These are phyloP conservation scores for Aurelia aurita complex sp. Pacific DNA, from an alignment of 30 jellyfish, hydroid and myxozoan species.

Conservation along the genomic window DNA sequence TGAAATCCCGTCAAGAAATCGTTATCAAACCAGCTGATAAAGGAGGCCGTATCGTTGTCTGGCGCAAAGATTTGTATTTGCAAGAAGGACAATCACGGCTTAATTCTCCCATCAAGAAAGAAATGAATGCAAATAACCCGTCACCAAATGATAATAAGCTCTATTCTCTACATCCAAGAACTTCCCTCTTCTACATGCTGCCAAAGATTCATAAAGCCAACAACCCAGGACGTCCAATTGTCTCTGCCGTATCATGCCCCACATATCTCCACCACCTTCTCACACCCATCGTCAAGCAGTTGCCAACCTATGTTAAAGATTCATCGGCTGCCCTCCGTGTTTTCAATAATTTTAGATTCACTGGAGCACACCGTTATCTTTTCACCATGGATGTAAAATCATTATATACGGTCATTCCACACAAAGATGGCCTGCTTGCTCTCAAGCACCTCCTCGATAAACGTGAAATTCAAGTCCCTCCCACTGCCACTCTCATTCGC, in stretches of 20 bases:
- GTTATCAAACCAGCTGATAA: constrained; percentile 29
- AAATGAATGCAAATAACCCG: neutral
- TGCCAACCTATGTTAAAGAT: too few species aligned
- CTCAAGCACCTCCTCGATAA: constrained; percentile 1
- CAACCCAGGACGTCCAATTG: constrained; percentile 43
- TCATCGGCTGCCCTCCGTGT: too few species aligned
- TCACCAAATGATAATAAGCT: constrained; percentile 4
- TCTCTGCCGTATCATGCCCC: constrained; percentile 32
- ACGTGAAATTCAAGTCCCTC: neutral
- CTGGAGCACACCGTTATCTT: neutral
- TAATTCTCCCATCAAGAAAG: constrained; percentile 7
- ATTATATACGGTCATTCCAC: constrained; percentile 7
- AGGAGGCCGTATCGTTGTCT: constrained; percentile 36
- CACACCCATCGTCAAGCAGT: neutral
- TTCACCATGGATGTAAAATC: constrained; percentile 20
- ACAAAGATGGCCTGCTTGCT: constrained; percentile 3
- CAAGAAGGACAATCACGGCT: constrained; percentile 21
- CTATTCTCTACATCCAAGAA: constrained; percentile 17
- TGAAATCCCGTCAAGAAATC: constrained; percentile 3
- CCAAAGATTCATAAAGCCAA: constrained; percentile 10
- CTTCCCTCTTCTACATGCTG: constrained; percentile 18
- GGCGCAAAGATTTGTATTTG: constrained; percentile 6
- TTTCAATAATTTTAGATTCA: too few species aligned
- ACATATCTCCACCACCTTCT: neutral
- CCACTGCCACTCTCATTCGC: neutral